These are phyloP conservation scores for Sepiola atlantica DNA, from an alignment of 2,888 invertebrate genomes.

Conservation along the genomic window DNA sequence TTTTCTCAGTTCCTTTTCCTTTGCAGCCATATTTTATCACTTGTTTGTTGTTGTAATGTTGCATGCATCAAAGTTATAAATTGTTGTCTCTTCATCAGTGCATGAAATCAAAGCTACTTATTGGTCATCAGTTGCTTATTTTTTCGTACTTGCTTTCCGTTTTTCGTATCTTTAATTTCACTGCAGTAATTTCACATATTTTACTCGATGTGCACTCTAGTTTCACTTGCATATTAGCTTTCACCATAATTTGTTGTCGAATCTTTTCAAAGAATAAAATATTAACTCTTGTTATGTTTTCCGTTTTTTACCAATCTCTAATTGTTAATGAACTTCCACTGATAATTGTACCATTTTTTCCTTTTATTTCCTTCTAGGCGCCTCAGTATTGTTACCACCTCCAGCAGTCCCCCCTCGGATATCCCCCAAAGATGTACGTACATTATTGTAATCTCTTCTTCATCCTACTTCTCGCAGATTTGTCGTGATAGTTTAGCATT, in stretches of 20 bases:
- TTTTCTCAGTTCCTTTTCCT: not conserved
- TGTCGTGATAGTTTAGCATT: not conserved
- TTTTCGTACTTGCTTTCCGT: not conserved
- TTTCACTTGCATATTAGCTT: not conserved
- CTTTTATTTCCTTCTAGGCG: conserved; percentile 39
- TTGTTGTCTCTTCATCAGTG: not conserved
- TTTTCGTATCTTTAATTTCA: not conserved
- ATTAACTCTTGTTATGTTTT: not conserved
- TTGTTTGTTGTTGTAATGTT: not conserved
- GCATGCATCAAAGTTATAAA: not conserved
- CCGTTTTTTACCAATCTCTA: not conserved
- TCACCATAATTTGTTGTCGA: not conserved
- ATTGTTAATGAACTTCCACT: not conserved
- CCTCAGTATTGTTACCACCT: conserved; percentile 76
- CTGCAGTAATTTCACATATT: not conserved
- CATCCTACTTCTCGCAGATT: not conserved
- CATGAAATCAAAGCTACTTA: not conserved
- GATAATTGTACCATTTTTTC: conserved; percentile 23
- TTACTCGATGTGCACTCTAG: not conserved
- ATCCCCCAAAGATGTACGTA: conserved; percentile 78
- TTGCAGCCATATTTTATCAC: conserved; percentile 19
- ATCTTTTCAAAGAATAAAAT: not conserved
- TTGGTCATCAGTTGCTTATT: not conserved
- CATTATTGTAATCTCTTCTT: not conserved
- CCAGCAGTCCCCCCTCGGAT: conserved; percentile 84